Percentiles rank a stretch among this genome's conserved stretches.
These are phyloP conservation scores for Progne subis DNA, from an alignment of 2,113 vertebrate genomes.

Conservation along the genomic window DNA sequence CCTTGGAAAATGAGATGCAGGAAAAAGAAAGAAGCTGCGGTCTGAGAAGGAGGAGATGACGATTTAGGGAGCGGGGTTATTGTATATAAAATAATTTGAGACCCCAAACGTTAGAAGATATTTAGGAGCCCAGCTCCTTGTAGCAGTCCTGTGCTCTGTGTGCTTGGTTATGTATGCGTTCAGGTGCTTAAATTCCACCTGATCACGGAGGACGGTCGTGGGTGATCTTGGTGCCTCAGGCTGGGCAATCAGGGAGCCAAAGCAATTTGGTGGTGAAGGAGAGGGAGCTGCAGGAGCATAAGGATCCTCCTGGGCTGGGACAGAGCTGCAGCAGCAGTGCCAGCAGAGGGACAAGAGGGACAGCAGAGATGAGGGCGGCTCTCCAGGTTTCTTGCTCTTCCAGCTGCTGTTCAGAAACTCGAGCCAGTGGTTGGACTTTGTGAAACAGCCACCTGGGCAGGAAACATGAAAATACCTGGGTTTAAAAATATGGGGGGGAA, in stretches of 20 bases:
- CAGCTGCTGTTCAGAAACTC: neutral
- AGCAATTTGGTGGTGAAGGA: neutral
- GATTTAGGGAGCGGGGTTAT: neutral
- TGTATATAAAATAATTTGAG: neutral
- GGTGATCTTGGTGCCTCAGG: fast-evolving
- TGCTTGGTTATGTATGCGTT: fast-evolving
- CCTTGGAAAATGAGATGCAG: neutral
- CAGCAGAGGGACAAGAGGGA: fast-evolving
- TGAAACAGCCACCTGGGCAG: constrained; percentile 39
- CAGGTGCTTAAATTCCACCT: neutral
- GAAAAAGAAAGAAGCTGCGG: neutral
- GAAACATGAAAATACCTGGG: neutral
- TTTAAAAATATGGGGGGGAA: neutral
- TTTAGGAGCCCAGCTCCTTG: neutral
- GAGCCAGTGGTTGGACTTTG: neutral
- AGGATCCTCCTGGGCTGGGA: neutral
- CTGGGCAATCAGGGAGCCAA: fast-evolving
- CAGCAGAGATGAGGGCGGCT: fast-evolving
- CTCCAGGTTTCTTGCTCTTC: neutral
- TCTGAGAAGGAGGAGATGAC: neutral
- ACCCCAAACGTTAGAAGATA: neutral
- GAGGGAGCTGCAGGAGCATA: neutral
- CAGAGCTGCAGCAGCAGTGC: fast-evolving
- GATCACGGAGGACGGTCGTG: fast-evolving
- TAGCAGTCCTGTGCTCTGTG: neutral